Evolutionary conservation across 2,888 invertebrate species (phyloP).

Genomic region (Parthenolecanium corni): DNA sequence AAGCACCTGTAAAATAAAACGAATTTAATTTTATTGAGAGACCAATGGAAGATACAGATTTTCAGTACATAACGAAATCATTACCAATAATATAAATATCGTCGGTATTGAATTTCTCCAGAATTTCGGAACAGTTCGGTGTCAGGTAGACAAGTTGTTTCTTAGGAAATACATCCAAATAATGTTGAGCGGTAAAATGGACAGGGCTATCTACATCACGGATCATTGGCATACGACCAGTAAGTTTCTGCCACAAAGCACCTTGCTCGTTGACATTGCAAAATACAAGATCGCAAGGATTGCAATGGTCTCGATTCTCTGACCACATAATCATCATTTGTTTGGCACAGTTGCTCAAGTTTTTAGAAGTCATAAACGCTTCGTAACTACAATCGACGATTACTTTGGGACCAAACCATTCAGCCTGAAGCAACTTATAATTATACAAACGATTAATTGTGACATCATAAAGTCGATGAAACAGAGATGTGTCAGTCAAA

Average conservation of each 20-base stretch:
- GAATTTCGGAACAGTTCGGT: slow-evolving; percentile 62
- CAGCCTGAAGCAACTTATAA: slow-evolving; percentile 42
- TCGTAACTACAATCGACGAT: slow-evolving; percentile 77
- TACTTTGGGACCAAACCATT: slow-evolving; percentile 57
- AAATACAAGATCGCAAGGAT: slow-evolving; percentile 69
- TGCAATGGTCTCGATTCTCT: slow-evolving; percentile 56
- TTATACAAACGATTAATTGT: slow-evolving; percentile 54
- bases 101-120: slow-evolving; percentile 59
- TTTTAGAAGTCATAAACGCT: slow-evolving; percentile 56
- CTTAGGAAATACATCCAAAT: slow-evolving; percentile 58
- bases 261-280: slow-evolving; percentile 53
- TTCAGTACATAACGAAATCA: no score
- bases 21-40: no score
- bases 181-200: slow-evolving; percentile 56
- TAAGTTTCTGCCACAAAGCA: slow-evolving; percentile 45
- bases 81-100: slow-evolving; percentile 73
- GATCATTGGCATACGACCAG: slow-evolving; percentile 54
- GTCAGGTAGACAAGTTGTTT: slow-evolving; percentile 74
- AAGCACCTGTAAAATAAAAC: no score
- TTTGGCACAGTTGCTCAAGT: slow-evolving; percentile 61
- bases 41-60: no score
- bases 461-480: slow-evolving; percentile 31
- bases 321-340: slow-evolving; percentile 63
- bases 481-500: not conserved
- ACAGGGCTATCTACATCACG: slow-evolving; percentile 60